Percentiles rank a stretch among this genome's conserved stretches.
Conservation (phyloP, 2,113 vertebrate species). For the Nasalis larvatus region DNA sequence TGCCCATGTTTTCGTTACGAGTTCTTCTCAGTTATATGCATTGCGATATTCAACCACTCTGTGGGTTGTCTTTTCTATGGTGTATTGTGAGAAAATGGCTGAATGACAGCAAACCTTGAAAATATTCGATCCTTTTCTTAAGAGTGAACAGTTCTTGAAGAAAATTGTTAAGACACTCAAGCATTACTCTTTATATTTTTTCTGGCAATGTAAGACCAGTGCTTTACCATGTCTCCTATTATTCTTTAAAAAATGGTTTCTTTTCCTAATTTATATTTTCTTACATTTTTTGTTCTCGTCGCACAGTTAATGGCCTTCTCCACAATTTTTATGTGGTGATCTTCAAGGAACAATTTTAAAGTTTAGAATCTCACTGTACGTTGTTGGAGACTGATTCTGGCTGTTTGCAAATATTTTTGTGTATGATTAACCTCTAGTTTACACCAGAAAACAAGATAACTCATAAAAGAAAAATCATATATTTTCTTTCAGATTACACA, state of each 20-base stretch:
- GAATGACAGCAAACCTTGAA: not conserved
- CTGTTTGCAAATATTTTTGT: not conserved
- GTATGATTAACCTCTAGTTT: slow-evolving; percentile 28
- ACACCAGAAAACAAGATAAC: slow-evolving; percentile 25
- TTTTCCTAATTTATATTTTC: not conserved
- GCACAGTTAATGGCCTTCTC: not conserved
- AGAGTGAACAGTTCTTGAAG: not conserved
- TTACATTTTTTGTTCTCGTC: not conserved
- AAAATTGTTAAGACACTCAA: slow-evolving; percentile 7
- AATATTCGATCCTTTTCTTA: slow-evolving; percentile 10
- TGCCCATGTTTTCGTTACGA: not conserved
- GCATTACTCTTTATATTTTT: not conserved
- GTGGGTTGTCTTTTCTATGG: not conserved
- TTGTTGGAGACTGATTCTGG: not conserved
- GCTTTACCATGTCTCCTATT: not conserved
- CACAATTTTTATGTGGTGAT: not conserved
- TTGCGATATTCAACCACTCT: not conserved
- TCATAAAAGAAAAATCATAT: slow-evolving; percentile 9
- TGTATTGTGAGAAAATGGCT: not conserved
- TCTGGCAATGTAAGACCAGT: not conserved
- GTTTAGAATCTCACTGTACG: not conserved
- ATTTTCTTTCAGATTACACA: not conserved
- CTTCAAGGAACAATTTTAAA: not conserved
- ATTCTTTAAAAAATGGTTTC: not conserved
- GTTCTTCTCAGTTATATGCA: not conserved